Percentiles rank a stretch among this genome's conserved stretches.
phyloP scores from a whole-genome alignment of 1,140 invertebrate species.

The Physella acuta region DNA sequence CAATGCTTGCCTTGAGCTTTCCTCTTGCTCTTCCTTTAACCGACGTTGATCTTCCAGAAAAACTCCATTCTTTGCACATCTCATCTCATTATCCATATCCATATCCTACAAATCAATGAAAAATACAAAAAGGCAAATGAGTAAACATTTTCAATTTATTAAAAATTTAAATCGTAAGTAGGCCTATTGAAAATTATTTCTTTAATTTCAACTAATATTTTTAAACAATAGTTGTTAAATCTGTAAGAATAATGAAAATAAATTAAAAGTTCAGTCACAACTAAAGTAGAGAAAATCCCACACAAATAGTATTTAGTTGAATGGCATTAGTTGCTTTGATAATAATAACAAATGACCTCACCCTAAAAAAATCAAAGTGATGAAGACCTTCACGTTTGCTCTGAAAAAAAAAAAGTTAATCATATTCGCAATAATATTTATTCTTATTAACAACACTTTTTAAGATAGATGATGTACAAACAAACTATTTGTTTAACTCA shows the following conservation, averaged over 20 bases:
- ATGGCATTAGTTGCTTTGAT: neutral
- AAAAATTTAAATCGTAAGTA: neutral
- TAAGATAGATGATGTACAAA: neutral
- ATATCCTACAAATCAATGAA: neutral
- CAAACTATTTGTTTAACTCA: neutral
- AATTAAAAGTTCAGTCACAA: too few species aligned
- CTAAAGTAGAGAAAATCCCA: too few species aligned
- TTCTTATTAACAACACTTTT: neutral
- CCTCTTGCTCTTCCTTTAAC: neutral
- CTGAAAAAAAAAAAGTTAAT: neutral
- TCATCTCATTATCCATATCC: constrained; percentile 4
- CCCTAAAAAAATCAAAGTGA: constrained; percentile 1
- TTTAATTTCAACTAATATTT: neutral
- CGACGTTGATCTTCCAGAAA: constrained; percentile 6
- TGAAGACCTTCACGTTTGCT: constrained; percentile 4
- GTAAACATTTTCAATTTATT: neutral
- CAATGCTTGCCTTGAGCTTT: neutral
- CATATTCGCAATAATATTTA: neutral
- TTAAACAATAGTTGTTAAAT: neutral
- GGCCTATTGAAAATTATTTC: neutral
- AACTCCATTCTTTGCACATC: neutral
- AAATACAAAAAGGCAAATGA: neutral
- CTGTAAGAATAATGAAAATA: too few species aligned
- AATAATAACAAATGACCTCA: neutral
- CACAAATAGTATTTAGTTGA: too few species aligned